phyloP scores from a whole-genome alignment of 2,888 invertebrate genomes.

The Julus scandinavius region DNA sequence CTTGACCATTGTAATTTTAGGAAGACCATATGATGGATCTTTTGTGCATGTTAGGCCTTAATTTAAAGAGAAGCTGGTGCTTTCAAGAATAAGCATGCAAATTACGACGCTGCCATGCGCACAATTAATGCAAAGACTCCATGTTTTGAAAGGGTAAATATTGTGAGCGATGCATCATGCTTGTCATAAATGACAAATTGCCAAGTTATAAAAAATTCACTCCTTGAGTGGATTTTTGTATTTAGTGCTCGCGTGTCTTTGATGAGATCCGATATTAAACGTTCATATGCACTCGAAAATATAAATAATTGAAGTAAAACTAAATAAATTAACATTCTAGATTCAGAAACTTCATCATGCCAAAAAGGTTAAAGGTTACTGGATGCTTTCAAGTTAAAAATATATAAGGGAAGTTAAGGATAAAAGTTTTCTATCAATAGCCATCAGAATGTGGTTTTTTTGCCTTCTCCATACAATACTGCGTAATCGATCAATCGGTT shows the following conservation, averaged over 20 bases:
- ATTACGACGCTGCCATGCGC: background rate
- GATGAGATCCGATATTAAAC: background rate
- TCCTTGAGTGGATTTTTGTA: background rate
- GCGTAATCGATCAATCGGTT: no score
- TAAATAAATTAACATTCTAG: background rate
- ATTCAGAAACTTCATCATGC: no score
- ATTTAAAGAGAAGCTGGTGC: background rate
- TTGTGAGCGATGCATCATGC: background rate
- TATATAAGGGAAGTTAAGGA: no score
- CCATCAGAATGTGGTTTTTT: no score
- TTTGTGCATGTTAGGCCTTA: no score
- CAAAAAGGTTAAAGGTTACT: no score
- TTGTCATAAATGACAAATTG: background rate
- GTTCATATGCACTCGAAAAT: background rate
- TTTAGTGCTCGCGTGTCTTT: background rate
- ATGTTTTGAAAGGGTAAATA: background rate
- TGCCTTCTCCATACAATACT: no score
- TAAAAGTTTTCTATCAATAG: no score
- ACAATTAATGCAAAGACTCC: background rate
- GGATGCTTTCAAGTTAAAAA: no score
- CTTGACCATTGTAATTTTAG: no score
- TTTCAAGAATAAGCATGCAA: background rate
- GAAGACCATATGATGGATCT: no score
- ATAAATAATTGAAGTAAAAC: constrained; percentile 17
- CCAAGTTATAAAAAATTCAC: background rate